phyloP scores from a whole-genome alignment of 2,797 vertebrate species.

The Aphelocoma californica region DNA sequence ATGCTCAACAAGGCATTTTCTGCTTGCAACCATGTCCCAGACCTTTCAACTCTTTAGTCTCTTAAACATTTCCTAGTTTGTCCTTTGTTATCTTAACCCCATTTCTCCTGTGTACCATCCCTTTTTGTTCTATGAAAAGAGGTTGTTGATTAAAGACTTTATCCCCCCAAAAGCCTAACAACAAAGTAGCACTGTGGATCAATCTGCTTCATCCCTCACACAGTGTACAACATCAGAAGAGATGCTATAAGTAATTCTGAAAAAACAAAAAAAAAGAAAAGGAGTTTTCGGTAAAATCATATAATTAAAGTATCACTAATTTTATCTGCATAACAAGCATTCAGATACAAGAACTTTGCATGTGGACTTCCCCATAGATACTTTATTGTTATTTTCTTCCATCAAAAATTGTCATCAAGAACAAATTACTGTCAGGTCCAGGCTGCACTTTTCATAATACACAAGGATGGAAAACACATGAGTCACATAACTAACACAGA shows the following conservation, averaged over 20 bases:
- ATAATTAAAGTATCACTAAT: fast-evolving
- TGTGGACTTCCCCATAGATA: not conserved
- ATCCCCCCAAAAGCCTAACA: not conserved
- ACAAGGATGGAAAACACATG: not conserved
- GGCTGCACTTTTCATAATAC: not conserved
- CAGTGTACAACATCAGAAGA: not conserved
- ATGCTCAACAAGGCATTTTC: not conserved
- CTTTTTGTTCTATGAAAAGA: not conserved
- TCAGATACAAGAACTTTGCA: not conserved
- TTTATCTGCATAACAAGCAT: not conserved
- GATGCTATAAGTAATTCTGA: fast-evolving
- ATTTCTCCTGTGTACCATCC: fast-evolving
- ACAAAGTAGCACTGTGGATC: not conserved
- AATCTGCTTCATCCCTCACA: not conserved
- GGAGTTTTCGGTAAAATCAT: not conserved
- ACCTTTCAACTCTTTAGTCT: not conserved
- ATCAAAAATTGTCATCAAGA: not conserved
- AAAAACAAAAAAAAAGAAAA: not conserved
- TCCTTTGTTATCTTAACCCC: not conserved
- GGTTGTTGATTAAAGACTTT: fast-evolving
- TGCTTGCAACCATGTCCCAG: not conserved
- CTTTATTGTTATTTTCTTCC: not conserved
- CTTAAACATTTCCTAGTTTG: not conserved
- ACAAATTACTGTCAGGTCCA: not conserved
- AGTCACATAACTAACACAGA: not conserved